These are phyloP conservation scores for Cyphomyrus plagiostoma DNA, from an alignment of 2,113 vertebrate genomes.

Conservation along the genomic window DNA sequence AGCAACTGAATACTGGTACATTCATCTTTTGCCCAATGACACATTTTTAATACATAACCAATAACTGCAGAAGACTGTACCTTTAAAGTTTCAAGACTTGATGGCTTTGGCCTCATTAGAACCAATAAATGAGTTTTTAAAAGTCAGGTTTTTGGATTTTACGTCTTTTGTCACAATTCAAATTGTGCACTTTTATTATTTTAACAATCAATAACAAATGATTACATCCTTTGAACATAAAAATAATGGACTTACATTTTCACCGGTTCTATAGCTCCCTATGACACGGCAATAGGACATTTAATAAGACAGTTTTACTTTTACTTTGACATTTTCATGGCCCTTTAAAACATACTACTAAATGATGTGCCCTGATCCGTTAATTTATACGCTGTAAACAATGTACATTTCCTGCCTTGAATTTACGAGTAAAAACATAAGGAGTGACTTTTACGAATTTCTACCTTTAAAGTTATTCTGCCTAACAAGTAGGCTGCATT, in stretches of 20 bases:
- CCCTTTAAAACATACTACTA: background rate
- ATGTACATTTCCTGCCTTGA: background rate
- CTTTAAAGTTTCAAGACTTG: background rate
- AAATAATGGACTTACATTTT: background rate
- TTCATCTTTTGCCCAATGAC: background rate
- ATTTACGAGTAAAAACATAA: background rate
- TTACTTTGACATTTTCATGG: background rate
- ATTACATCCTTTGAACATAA: background rate
- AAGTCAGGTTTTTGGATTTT: background rate
- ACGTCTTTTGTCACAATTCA: background rate
- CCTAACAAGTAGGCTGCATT: background rate
- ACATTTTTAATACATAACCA: background rate
- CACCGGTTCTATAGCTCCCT: background rate
- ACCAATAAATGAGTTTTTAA: background rate
- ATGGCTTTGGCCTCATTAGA: background rate
- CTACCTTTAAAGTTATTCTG: background rate
- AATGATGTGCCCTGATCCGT: background rate
- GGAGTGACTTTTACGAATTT: background rate
- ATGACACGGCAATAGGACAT: background rate
- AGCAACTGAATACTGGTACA: background rate
- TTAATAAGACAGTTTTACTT: background rate
- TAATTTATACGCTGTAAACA: background rate
- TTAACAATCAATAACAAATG: background rate
- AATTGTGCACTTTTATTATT: background rate
- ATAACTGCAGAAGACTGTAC: background rate